These are phyloP conservation scores for Luperina testacea DNA, from an alignment of 2,888 invertebrate species.

Conservation along the genomic window DNA sequence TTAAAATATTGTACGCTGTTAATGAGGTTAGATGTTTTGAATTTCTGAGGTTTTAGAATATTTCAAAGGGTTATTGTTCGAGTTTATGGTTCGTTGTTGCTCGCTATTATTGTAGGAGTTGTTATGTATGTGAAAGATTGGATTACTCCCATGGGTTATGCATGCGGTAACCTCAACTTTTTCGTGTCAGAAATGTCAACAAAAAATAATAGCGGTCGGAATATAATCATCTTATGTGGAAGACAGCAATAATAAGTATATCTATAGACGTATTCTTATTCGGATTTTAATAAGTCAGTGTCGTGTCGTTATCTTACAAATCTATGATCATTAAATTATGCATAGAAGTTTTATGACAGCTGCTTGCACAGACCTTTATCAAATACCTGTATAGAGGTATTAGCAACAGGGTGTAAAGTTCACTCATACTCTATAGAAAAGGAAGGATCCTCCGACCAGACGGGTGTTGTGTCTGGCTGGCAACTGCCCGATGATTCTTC, in stretches of 20 bases:
- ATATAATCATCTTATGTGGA: conserved; percentile 5
- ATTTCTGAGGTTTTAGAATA: conserved; percentile 58
- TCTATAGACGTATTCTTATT: neutral
- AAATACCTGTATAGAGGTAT: no score
- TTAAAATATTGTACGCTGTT: conserved; percentile 65
- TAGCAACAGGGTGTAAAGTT: no score
- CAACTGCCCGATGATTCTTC: no score
- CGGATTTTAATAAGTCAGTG: neutral
- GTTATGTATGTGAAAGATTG: conserved; percentile 22
- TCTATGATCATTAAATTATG: neutral
- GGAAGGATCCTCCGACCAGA: no score
- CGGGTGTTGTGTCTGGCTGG: no score
- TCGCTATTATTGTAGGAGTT: neutral
- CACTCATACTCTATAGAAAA: no score
- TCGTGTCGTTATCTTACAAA: neutral
- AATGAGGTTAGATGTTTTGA: conserved; percentile 63
- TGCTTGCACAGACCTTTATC: neutral
- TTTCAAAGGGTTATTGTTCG: conserved; percentile 45
- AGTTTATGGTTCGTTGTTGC: conserved; percentile 8
- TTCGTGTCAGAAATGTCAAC: conserved; percentile 44
- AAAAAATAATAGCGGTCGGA: conserved; percentile 23
- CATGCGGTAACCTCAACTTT: conserved; percentile 42
- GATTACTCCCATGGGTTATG: conserved; percentile 29
- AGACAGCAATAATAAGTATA: neutral
- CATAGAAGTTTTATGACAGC: neutral